Conservation (phyloP, 35 echinoderm and acorn worm genomes). For the Strongylocentrotus purpuratus region DNA sequence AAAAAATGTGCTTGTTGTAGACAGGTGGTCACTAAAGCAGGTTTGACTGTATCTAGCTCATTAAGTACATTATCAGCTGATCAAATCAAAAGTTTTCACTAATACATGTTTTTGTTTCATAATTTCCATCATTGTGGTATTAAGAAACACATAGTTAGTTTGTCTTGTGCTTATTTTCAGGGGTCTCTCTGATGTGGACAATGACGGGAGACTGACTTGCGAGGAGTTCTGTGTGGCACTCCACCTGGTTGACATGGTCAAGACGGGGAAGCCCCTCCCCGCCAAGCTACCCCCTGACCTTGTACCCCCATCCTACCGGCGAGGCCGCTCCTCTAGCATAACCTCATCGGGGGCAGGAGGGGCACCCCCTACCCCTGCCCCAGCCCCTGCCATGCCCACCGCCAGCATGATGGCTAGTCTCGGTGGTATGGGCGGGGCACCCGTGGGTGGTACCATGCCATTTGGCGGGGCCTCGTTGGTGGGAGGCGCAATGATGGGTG, state of each 20-base stretch:
- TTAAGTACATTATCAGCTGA: no score
- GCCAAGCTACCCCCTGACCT: slow-evolving; percentile 60
- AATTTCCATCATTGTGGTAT: no score
- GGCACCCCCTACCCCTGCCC: not conserved
- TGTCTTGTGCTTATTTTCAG: slow-evolving; percentile 35
- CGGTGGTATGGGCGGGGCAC: slow-evolving; percentile 39
- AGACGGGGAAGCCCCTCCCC: slow-evolving; percentile 62
- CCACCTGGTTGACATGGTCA: slow-evolving; percentile 90
- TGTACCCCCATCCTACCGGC: slow-evolving; percentile 89
- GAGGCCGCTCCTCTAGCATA: slow-evolving; percentile 59
- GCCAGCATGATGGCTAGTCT: slow-evolving; percentile 26
- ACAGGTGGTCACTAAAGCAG: no score
- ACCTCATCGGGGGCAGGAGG: slow-evolving; percentile 22
- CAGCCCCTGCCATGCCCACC: slow-evolving; percentile 45
- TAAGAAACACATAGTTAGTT: not conserved
- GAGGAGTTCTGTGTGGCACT: slow-evolving; percentile 91
- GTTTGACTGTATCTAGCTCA: no score
- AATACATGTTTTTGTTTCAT: no score
- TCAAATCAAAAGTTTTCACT: no score
- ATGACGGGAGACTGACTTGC: slow-evolving; percentile 88
- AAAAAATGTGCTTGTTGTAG: no score
- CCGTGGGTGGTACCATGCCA: slow-evolving; percentile 47
- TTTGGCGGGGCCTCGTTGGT: not conserved
- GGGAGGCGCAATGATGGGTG: slow-evolving; percentile 18
- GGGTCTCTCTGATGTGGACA: slow-evolving; percentile 86